Conservation (phyloP, 2,888 invertebrate species). For the Rapana venosa region DNA sequence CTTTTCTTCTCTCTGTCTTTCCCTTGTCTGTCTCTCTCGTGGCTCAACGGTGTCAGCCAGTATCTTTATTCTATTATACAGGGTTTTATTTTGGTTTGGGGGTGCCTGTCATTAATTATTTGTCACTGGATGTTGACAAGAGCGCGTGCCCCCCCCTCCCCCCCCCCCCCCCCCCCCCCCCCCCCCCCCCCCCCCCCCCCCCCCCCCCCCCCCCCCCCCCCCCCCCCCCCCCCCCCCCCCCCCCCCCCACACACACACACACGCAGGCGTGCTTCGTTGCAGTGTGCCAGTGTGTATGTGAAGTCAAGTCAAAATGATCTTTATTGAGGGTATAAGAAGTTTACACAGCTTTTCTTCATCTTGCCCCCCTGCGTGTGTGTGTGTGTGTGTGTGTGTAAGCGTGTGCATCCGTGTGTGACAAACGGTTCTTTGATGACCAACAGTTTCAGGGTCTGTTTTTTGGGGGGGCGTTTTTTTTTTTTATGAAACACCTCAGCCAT, state of each 20-base stretch:
- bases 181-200: neutral
- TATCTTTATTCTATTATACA: too few species aligned
- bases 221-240: neutral
- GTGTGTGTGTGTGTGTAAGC: neutral
- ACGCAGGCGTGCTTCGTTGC: neutral
- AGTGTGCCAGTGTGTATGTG: neutral
- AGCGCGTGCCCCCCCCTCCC: neutral
- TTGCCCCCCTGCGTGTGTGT: too few species aligned
- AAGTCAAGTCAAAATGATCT: too few species aligned
- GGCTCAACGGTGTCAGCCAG: neutral
- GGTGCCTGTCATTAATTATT: neutral
- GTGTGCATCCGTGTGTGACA: neutral
- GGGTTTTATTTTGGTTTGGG: too few species aligned
- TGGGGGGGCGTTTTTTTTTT: too few species aligned
- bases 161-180: neutral
- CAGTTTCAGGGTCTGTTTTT: neutral
- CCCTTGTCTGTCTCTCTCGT: neutral
- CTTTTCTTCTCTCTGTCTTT: neutral
- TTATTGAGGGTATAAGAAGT: too few species aligned
- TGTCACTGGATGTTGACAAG: neutral
- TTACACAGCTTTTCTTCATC: neutral
- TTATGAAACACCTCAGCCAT: neutral
- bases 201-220: neutral
- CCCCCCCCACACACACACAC: neutral
- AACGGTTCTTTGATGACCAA: neutral